Evolutionary conservation across 2,797 vertebrate genomes (phyloP).

Genomic region (Agapornis canus): DNA sequence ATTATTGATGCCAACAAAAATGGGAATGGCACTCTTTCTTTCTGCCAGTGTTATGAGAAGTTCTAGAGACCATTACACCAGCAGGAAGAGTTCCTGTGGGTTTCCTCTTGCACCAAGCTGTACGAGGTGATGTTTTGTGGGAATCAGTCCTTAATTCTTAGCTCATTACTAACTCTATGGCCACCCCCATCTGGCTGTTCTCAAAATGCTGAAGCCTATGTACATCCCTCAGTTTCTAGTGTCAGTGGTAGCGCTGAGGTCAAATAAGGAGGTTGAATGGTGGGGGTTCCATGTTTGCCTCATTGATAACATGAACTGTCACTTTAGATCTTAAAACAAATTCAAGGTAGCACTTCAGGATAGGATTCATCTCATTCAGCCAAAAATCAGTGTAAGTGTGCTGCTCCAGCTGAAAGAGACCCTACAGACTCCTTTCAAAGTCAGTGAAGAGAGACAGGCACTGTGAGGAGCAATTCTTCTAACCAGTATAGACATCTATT

Average conservation of each 20-base stretch:
- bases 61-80: not conserved
- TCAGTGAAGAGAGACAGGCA: not conserved
- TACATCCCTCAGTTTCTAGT: not conserved
- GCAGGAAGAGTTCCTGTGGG: not conserved
- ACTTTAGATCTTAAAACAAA: not conserved
- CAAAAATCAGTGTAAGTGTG: not conserved
- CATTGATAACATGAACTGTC: not conserved
- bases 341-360: not conserved
- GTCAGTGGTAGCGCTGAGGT: not conserved
- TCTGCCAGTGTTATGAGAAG: not conserved
- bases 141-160: not conserved
- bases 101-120: not conserved
- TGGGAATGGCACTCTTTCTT: not conserved
- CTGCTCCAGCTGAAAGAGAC: not conserved
- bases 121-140: not conserved
- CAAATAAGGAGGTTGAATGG: not conserved
- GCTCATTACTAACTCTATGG: not conserved
- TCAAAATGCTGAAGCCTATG: not conserved
- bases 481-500: not conserved
- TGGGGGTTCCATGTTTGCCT: not conserved
- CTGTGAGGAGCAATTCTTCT: not conserved
- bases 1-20: conserved; percentile 16
- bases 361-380: not conserved
- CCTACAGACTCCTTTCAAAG: not conserved
- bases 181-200: not conserved